A percentile compares a stretch with the other conserved stretches of the same genome.
These are phyloP conservation scores for Salvelinus namaycush DNA, from an alignment of 2,113 vertebrate species.

Conservation along the genomic window DNA sequence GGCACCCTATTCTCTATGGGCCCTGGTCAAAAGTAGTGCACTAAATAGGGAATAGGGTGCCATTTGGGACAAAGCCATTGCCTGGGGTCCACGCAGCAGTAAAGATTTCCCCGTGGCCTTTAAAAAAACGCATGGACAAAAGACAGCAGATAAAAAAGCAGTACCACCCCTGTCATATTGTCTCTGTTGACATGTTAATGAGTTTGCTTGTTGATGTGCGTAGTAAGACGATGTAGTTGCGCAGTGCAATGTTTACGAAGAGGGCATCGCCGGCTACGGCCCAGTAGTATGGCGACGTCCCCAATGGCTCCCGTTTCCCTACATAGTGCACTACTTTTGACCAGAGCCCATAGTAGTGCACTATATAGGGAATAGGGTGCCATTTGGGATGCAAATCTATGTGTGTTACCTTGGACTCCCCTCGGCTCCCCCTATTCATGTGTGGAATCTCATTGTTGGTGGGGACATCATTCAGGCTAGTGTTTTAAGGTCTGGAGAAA, in stretches of 20 bases:
- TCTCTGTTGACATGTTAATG: slow-evolving; percentile 63
- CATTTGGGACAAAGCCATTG: not conserved
- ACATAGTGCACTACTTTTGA: too few relatives aligned
- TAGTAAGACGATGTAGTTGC: slow-evolving; percentile 46
- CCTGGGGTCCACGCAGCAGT: slow-evolving; percentile 70
- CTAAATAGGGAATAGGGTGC: not conserved
- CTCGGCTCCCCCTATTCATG: slow-evolving; percentile 63
- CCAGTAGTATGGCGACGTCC: slow-evolving; percentile 29
- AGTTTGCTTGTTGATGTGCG: slow-evolving; percentile 47
- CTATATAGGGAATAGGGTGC: too few relatives aligned
- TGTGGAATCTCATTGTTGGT: slow-evolving; percentile 76
- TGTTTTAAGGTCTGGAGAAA: slow-evolving; percentile 68
- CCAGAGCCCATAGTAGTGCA: too few relatives aligned
- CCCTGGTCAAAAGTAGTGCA: not conserved
- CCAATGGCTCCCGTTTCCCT: too few relatives aligned
- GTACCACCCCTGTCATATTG: slow-evolving; percentile 38
- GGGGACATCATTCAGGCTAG: slow-evolving; percentile 68
- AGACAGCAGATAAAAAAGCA: slow-evolving; percentile 58
- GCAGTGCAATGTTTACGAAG: slow-evolving; percentile 64
- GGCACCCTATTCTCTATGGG: not conserved
- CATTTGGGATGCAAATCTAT: not conserved
- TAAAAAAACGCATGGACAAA: slow-evolving; percentile 73
- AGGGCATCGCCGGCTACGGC: slow-evolving; percentile 54
- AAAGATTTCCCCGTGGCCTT: slow-evolving; percentile 61
- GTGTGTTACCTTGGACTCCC: slow-evolving; percentile 67